A percentile compares a stretch with the other conserved stretches of the same genome.
Evolutionary conservation across 2,113 vertebrate species (phyloP).

Genomic region (Chlorocebus sabaeus): DNA sequence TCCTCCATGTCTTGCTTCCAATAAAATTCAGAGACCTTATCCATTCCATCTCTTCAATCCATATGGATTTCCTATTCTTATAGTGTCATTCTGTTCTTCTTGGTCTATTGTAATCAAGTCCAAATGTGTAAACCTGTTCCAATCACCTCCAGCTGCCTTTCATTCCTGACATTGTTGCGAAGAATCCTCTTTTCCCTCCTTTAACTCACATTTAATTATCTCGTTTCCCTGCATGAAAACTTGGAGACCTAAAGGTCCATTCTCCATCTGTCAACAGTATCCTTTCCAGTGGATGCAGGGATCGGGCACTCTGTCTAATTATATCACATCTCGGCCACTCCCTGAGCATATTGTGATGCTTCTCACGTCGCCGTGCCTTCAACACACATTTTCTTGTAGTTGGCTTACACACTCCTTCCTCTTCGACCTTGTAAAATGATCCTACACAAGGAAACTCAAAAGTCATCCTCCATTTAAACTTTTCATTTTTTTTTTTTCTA

Average conservation of each 20-base stretch:
- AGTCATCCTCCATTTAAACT: neutral
- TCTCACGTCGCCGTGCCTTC: fast-evolving
- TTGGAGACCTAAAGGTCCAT: neutral
- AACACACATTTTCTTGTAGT: fast-evolving
- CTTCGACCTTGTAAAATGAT: neutral
- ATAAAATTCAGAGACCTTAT: neutral
- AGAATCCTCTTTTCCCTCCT: neutral
- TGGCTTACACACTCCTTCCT: neutral
- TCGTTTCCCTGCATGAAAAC: neutral
- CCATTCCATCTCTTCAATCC: neutral
- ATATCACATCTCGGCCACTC: neutral
- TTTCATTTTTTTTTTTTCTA: neutral
- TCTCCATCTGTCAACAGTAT: neutral
- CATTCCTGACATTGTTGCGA: neutral
- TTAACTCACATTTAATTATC: neutral
- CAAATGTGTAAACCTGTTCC: neutral
- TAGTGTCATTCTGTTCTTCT: neutral
- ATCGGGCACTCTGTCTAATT: neutral
- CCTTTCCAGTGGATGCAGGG: neutral
- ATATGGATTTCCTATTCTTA: neutral
- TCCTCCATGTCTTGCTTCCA: neutral
- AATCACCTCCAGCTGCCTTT: neutral
- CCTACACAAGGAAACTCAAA: neutral
- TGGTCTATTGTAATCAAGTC: neutral
- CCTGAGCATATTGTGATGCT: fast-evolving